Percentiles rank a stretch among this genome's conserved stretches.
Conservation (phyloP, 2,797 vertebrate species). For the Alauda arvensis region DNA sequence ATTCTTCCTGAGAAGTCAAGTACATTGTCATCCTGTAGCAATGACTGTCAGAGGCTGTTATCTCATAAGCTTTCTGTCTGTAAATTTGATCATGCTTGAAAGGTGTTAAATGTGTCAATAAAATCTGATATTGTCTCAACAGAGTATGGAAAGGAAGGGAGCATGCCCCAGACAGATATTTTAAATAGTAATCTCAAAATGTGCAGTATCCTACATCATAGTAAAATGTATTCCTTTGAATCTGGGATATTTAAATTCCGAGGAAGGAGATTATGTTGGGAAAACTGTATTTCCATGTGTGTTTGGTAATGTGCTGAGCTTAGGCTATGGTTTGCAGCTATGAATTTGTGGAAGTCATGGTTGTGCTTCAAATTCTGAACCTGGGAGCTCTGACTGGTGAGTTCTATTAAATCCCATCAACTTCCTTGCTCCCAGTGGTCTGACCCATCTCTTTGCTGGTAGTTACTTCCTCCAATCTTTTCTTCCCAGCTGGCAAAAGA, state of each 20-base stretch:
- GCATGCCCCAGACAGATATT: neutral
- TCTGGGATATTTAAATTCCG: neutral
- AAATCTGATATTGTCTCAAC: neutral
- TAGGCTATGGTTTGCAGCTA: neutral
- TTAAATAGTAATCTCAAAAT: neutral
- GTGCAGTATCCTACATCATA: neutral
- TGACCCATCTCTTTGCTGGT: neutral
- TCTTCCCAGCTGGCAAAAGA: neutral
- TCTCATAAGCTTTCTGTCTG: neutral
- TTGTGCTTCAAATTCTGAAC: neutral
- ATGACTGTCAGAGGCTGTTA: neutral
- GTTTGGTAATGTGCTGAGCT: neutral
- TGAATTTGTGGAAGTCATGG: neutral
- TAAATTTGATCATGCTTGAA: neutral
- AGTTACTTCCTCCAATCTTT: neutral
- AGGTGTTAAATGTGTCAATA: neutral
- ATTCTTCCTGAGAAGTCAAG: neutral
- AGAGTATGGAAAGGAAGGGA: neutral
- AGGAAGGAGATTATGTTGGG: neutral
- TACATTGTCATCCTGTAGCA: neutral
- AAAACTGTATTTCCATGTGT: neutral
- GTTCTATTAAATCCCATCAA: neutral
- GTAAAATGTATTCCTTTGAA: neutral
- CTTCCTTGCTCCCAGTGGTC: neutral
- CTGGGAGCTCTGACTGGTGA: neutral